Base-by-base conservation (phyloP, 2,888 invertebrate species). In the Hirtodrosophila duncani region DNA sequence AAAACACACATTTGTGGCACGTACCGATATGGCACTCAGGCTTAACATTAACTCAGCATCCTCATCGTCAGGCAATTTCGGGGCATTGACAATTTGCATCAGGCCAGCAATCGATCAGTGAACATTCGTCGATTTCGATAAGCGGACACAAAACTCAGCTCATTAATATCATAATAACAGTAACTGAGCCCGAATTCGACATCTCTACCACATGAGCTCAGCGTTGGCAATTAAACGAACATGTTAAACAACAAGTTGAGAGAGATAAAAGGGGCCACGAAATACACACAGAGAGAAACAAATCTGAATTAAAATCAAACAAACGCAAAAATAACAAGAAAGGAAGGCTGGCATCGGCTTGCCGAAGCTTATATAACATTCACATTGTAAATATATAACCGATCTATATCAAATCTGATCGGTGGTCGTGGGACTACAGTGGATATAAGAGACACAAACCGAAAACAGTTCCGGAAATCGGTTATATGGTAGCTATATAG, bases 51-150 rank as follows among this genome's bases (percentile, higher is more conserved):
- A 16, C 30, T 13, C 10, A n/a, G 5, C 34, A 10, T 11, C 6
- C n/a, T 24, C 18, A 8, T 13, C 13, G 10, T n/a, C 36, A 17
- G 16, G 27, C 24, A 8, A 11, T 20, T 20, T 5, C 8, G 23
- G 13, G 14, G 14, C 7, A 18, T 14, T 79, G 75, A 75, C 79
- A 75, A 79, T 75, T 79, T 75, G 69, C 71, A 71, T 79, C 59
- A 67, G 38, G 57, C 56, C 43, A 51, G 51, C 75, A 58, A 79
- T 79, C 79, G 79, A 75, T 75, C 74, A 79, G 53, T 42, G 33
- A 58, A 27, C 38, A 37, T 17, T 18, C 14, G 18, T 37, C 34
- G 30, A 48, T 18, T 31, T 18, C n/a, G 48, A 53, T 49, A 45
- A 64, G 45, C 57, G 51, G 45, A 55, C 46, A 48, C 58, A 57